These are phyloP conservation scores for Rhinoderma darwinii DNA, from an alignment of 2,113 vertebrate genomes.

Conservation along the genomic window DNA sequence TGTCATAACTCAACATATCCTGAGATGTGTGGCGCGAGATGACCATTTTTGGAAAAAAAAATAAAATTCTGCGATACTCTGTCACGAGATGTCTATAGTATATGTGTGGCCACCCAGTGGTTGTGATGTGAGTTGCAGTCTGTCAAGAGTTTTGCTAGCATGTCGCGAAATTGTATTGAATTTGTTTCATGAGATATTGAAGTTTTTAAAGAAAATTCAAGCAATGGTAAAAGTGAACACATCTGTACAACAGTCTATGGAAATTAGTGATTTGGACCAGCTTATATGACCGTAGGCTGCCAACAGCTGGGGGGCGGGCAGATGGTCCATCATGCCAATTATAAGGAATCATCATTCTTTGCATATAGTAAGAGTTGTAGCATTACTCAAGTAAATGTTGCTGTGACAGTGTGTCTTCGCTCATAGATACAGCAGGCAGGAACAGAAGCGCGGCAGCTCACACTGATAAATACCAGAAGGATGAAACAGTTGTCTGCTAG, in stretches of 20 bases:
- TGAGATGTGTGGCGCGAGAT: no score
- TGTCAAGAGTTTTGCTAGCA: no score
- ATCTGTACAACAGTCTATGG: not conserved
- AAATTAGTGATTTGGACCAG: not conserved
- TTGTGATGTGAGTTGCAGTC: no score
- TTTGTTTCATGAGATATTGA: no score
- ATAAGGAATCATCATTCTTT: not conserved
- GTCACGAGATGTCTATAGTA: no score
- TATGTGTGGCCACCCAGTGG: no score
- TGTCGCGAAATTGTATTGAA: no score
- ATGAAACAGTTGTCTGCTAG: not conserved
- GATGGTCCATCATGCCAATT: not conserved
- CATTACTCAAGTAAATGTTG: not conserved
- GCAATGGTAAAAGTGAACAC: no score
- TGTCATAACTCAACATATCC: no score
- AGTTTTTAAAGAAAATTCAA: no score
- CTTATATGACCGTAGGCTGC: not conserved
- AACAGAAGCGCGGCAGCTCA: not conserved
- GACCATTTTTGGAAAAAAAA: no score
- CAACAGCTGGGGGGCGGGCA: not conserved
- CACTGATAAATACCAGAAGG: not conserved
- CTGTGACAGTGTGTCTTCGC: not conserved
- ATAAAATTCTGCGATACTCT: no score
- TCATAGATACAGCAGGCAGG: not conserved
- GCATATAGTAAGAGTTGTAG: not conserved